These are phyloP conservation scores for Smittia aterrima DNA, from an alignment of 2,888 invertebrate genomes.

Conservation along the genomic window DNA sequence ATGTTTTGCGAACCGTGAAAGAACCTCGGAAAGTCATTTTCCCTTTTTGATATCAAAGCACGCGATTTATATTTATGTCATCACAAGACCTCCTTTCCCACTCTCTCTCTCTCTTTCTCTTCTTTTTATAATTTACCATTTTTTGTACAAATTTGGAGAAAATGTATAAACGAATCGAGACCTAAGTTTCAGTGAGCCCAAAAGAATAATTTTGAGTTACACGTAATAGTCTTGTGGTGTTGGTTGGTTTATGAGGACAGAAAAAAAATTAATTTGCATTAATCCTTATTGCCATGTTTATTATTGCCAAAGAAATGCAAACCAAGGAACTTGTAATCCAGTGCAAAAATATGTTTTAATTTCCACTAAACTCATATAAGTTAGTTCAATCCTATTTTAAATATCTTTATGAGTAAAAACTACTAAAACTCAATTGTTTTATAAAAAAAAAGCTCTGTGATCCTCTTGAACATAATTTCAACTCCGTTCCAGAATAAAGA, in stretches of 20 bases:
- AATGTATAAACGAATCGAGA: neutral
- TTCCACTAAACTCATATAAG: slow-evolving; percentile 29
- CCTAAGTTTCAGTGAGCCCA: neutral
- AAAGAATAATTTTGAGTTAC: neutral
- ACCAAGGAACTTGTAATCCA: neutral
- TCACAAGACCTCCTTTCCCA: neutral
- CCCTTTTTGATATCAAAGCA: too few species aligned
- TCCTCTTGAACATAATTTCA: too few species aligned
- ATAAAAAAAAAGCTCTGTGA: too few species aligned
- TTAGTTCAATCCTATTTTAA: slow-evolving; percentile 42
- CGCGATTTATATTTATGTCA: neutral
- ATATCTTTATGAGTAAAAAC: slow-evolving; percentile 40
- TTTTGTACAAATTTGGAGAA: slow-evolving; percentile 31
- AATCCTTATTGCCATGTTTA: neutral
- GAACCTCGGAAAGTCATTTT: neutral
- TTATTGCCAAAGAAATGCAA: neutral
- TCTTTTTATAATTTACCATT: slow-evolving; percentile 29
- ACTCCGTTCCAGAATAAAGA: too few species aligned
- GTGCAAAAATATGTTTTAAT: slow-evolving; percentile 28
- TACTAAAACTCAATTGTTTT: neutral
- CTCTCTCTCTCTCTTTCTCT: neutral
- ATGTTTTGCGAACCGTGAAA: neutral
- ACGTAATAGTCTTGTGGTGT: slow-evolving; percentile 20
- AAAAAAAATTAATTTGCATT: slow-evolving; percentile 10
- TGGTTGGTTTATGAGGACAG: slow-evolving; percentile 26